phyloP scores from a whole-genome alignment of 92 coral and sea anemone species.

The Heteractis magnifica region DNA sequence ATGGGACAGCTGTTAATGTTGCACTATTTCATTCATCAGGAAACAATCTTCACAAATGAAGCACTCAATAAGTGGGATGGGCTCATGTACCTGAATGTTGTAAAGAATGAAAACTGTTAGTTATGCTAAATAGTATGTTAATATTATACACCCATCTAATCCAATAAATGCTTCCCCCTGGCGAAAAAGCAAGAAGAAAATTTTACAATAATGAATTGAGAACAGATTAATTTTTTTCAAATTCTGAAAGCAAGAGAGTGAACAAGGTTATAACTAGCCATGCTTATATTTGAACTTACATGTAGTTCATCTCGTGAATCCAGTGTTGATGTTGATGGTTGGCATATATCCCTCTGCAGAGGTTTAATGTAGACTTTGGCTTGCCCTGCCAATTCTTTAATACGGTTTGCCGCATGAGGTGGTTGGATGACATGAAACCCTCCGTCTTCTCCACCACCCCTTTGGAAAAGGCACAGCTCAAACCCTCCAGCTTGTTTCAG shows the following conservation, averaged over 20 bases:
- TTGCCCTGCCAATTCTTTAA: slow-evolving; percentile 51
- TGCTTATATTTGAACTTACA: no score
- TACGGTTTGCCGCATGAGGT: slow-evolving; percentile 38
- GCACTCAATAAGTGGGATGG: slow-evolving; percentile 4
- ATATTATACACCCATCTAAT: no score
- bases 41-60: not conserved
- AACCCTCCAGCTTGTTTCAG: slow-evolving; percentile 23
- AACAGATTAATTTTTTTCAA: no score
- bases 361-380: slow-evolving; percentile 43
- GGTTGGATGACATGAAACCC: slow-evolving; percentile 58
- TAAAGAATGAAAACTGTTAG: not conserved
- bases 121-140: not conserved
- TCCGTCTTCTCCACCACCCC: slow-evolving; percentile 49
- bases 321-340: no score
- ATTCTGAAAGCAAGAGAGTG: no score
- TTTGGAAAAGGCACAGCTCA: slow-evolving; percentile 25
- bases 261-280: no score
- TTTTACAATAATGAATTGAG: no score
- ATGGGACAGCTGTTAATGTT: not conserved
- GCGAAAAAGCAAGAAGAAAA: no score
- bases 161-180: no score
- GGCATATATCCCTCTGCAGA: not conserved
- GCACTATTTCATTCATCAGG: slow-evolving; percentile 1
- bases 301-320: no score
- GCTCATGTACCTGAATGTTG: not conserved